Percentiles rank a stretch among this genome's conserved stretches.
Evolutionary conservation across 2,113 vertebrate species (phyloP).

Genomic region (Chloropsis hardwickii): DNA sequence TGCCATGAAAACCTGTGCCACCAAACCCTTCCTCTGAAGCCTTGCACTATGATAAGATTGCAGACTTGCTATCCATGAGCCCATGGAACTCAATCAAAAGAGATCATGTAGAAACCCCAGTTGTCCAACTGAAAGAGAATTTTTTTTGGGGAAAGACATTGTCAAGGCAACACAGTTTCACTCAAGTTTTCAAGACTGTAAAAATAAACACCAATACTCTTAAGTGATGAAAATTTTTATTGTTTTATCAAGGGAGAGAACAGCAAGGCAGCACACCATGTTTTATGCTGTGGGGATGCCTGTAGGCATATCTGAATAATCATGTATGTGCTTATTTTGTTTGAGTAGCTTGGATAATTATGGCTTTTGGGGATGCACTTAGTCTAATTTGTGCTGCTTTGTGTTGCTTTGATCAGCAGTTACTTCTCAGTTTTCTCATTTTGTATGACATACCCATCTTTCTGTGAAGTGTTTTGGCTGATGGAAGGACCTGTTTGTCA

Average conservation of each 20-base stretch:
- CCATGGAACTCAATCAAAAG: neutral
- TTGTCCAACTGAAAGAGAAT: neutral
- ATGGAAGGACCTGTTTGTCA: neutral
- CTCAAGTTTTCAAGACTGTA: neutral
- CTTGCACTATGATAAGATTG: neutral
- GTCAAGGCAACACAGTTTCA: neutral
- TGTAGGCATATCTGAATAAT: slow-evolving; percentile 24
- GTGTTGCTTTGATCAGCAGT: slow-evolving; percentile 16
- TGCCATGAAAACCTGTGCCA: neutral
- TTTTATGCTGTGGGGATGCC: slow-evolving; percentile 33
- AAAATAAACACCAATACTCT: neutral
- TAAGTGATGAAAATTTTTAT: slow-evolving; percentile 19
- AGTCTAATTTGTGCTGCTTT: slow-evolving; percentile 6
- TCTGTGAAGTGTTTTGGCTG: neutral
- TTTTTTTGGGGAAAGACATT: neutral
- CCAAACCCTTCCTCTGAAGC: neutral
- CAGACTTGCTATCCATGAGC: neutral
- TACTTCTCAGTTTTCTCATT: neutral
- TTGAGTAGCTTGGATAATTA: neutral
- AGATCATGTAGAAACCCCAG: neutral
- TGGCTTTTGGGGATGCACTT: neutral
- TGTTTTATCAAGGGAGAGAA: neutral
- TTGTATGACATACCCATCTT: neutral
- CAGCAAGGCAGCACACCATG: neutral
- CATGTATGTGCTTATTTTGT: neutral